Percentiles rank a stretch among this genome's conserved stretches.
These are phyloP conservation scores for Alviniconcha marisindica DNA, from an alignment of 1,140 invertebrate genomes.

Conservation along the genomic window DNA sequence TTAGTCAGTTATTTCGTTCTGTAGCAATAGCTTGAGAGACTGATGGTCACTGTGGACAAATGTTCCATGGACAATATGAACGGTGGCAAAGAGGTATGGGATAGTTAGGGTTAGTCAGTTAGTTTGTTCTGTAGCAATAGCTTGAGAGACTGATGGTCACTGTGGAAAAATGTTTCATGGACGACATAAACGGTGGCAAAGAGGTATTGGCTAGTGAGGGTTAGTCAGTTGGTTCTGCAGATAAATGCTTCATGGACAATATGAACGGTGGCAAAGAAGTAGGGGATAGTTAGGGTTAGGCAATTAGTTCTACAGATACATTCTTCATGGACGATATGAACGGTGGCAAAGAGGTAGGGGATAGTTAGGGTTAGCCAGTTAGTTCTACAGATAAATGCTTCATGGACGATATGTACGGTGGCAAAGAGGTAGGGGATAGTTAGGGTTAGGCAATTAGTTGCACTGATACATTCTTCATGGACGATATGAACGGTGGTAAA, in stretches of 20 bases:
- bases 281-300: too few species aligned
- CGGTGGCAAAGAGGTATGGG: constrained; percentile 51
- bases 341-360: constrained; percentile 51
- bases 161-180: constrained; percentile 52
- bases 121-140: too few species aligned
- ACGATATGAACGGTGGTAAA: constrained; percentile 48
- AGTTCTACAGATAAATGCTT: too few species aligned
- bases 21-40: too few species aligned
- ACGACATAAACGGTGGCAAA: constrained; percentile 48
- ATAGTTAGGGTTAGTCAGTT: too few species aligned
- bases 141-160: too few species aligned
- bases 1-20: too few species aligned
- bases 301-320: too few species aligned
- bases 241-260: constrained; percentile 51
- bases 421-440: constrained; percentile 49
- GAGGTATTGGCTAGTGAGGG: constrained; percentile 48
- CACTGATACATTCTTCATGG: constrained; percentile 53
- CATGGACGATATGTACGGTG: constrained; percentile 49
- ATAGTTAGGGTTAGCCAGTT: too few species aligned
- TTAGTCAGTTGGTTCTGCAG: too few species aligned
- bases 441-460: too few species aligned
- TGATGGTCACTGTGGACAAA: constrained; percentile 36
- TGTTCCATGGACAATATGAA: constrained; percentile 52
- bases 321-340: constrained; percentile 53
- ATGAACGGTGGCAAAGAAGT: constrained; percentile 53